Base-by-base conservation (phyloP, 2,888 invertebrate genomes). In the Odontothrips loti region DNA sequence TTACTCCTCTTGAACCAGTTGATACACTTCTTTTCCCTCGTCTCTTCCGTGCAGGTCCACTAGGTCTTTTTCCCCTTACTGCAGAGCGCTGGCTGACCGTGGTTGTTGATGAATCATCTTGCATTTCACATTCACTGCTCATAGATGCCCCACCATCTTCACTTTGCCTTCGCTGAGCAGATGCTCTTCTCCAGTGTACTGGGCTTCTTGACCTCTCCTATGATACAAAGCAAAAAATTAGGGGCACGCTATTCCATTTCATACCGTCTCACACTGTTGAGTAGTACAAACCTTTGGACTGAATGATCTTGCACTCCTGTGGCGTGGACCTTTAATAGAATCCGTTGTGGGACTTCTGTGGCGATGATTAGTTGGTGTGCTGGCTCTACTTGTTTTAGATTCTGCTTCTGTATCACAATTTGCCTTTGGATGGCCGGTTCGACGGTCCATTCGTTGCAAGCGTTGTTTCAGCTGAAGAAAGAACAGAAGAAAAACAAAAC, bases 391-490 rank as follows among this genome's bases (percentile, higher is more conserved):
- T 43, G 34, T 43, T 43, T 43, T 43, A 43, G 34, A 43, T 43
- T 43, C 34, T 6, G 58, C 23, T 27, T 27, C 68, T 12, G 68
- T 12, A 75, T 27, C 68, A 75, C 68, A 75, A 12, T 75, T 75
- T 11, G 27, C 27, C 9, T 75, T 75, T 0, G 23, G 9, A 27
- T 75, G 23, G 12, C 68, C 68, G 23, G 90, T 88, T 84, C 92
- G 89, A 84, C 91, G 90, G 86, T 93, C 93, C 90, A 92, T 91
- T 83, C 92, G 91, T 85, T 91, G 91, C 86, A 94, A 87, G 82
- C 91, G 91, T 83, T 90, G 88, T 86, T 91, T 91, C 82, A 93
- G 88, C 93, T 93, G 89, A 12, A 90, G 90, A 82, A 84, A 79
- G 17, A 29, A 58, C 43, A 58, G 63, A 34, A 48, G 43, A 23